These are phyloP conservation scores for Panopea generosa DNA, from an alignment of 2,888 invertebrate genomes.

Conservation along the genomic window DNA sequence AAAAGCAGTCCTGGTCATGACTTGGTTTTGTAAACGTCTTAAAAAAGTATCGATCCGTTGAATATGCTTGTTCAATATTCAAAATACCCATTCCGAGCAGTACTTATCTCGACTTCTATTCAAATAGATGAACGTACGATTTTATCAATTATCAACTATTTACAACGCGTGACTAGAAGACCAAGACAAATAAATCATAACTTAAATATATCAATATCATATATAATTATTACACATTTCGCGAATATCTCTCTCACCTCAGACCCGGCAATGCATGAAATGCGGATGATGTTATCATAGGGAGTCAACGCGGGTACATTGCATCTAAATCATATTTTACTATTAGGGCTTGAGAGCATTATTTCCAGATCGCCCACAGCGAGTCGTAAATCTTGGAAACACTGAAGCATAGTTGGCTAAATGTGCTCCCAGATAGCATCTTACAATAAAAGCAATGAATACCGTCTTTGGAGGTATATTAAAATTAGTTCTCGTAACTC, in stretches of 20 bases:
- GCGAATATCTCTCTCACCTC: background rate
- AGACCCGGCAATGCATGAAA: constrained; percentile 30
- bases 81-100: no score
- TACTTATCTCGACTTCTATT: no score
- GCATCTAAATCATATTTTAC: constrained; percentile 36
- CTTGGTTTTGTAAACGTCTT: no score
- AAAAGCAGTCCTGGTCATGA: no score
- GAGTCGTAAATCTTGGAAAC: constrained; percentile 30
- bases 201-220: background rate
- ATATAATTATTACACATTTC: background rate
- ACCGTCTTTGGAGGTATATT: constrained; percentile 11
- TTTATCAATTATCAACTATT: no score
- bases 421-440: constrained; percentile 2
- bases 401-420: background rate
- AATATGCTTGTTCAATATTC: no score
- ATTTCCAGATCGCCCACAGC: constrained; percentile 23
- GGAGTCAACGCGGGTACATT: constrained; percentile 23
- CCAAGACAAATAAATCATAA: background rate
- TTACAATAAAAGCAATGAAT: no score
- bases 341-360: constrained; percentile 10
- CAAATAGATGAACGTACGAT: no score
- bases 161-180: no score
- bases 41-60: no score
- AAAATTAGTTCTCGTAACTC: constrained; percentile 12
- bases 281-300: constrained; percentile 39